phyloP scores from a whole-genome alignment of 2,888 invertebrate genomes.

The Drosophila prostipennis region DNA sequence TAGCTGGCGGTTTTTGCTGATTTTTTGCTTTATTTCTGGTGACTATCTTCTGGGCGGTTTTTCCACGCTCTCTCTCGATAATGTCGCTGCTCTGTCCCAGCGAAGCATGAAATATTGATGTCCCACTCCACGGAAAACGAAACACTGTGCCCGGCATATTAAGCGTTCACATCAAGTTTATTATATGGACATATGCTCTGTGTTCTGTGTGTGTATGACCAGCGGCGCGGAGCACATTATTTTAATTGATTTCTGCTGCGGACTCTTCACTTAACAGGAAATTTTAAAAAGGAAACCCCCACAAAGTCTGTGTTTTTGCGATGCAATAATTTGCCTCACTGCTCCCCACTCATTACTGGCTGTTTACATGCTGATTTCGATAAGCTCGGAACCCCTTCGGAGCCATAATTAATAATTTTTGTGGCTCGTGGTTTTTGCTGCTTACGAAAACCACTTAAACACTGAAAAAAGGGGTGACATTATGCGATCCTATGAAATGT shows the following conservation, averaged over 20 bases:
- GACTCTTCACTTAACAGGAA: conserved; percentile 9
- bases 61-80: conserved; percentile 38
- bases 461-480: neutral
- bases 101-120: conserved; percentile 73
- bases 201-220: neutral
- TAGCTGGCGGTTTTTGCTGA: conserved; percentile 20
- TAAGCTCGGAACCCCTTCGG: conserved; percentile 13
- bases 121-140: neutral
- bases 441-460: neutral
- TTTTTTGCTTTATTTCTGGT: conserved; percentile 33
- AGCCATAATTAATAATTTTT: conserved; percentile 40
- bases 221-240: conserved; percentile 29
- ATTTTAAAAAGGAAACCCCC: conserved; percentile 11
- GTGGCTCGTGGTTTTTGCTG: neutral
- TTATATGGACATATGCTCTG: conserved; percentile 31
- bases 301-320: conserved; percentile 3
- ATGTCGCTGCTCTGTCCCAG: conserved; percentile 51
- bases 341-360: conserved; percentile 26
- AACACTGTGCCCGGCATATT: conserved; percentile 23
- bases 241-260: conserved; percentile 26
- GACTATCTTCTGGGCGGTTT: conserved; percentile 52
- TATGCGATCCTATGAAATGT: no score
- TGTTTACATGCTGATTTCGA: conserved; percentile 40
- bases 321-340: conserved; percentile 8
- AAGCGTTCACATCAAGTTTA: conserved; percentile 45